These are phyloP conservation scores for Acleris sparsana DNA, from an alignment of 2,888 invertebrate species.

Conservation along the genomic window DNA sequence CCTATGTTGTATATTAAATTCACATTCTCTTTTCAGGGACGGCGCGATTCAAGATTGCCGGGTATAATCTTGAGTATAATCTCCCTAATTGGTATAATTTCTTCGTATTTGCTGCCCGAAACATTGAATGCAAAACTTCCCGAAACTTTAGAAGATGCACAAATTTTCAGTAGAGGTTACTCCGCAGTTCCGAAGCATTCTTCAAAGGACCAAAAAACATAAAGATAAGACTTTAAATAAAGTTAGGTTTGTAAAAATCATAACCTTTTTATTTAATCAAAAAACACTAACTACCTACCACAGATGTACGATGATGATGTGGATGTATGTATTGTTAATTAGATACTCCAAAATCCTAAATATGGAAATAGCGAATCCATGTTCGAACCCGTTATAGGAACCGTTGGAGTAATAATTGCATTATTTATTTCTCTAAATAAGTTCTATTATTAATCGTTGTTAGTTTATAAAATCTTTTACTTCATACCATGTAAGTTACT, in stretches of 20 bases:
- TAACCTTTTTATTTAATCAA: background rate
- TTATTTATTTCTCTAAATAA: too few relatives aligned
- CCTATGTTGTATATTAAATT: background rate
- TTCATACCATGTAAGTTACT: too few relatives aligned
- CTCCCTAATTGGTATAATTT: constrained; percentile 70
- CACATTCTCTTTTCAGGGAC: constrained; percentile 55
- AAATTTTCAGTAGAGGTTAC: constrained; percentile 76
- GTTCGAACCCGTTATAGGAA: too few relatives aligned
- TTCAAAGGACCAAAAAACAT: background rate
- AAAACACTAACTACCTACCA: too few relatives aligned
- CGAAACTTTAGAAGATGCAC: constrained; percentile 85
- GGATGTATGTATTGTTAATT: too few relatives aligned
- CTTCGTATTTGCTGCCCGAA: constrained; percentile 84
- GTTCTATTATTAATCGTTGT: too few relatives aligned
- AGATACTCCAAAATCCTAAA: too few relatives aligned
- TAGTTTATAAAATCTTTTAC: too few relatives aligned
- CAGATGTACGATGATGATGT: too few relatives aligned
- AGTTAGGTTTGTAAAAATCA: background rate
- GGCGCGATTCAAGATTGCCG: constrained; percentile 53
- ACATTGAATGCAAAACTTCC: constrained; percentile 85
- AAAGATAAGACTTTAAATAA: constrained; percentile 2
- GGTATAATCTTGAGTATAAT: constrained; percentile 57
- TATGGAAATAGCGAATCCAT: too few relatives aligned
- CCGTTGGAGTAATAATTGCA: too few relatives aligned
- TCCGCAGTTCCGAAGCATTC: constrained; percentile 2